These are phyloP conservation scores for Zapornia atra DNA, from an alignment of 2,113 vertebrate genomes.

Conservation along the genomic window DNA sequence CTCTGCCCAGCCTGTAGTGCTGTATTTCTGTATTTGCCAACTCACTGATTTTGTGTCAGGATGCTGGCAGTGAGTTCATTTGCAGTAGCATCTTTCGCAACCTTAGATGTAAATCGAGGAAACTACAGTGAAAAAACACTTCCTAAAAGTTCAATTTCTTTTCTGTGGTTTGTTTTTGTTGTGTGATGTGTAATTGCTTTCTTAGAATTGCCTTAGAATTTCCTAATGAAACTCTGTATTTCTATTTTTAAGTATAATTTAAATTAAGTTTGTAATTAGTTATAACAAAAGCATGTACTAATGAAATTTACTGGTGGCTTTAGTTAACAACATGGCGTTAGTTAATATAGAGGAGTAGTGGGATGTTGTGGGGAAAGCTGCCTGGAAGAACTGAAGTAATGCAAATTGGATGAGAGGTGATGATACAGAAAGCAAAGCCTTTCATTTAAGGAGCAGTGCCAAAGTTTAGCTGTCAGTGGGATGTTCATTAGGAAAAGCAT, in stretches of 20 bases:
- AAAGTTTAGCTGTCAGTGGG: neutral
- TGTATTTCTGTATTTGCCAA: neutral
- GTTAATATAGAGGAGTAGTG: neutral
- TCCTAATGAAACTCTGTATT: neutral
- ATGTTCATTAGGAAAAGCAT: neutral
- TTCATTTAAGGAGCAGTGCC: neutral
- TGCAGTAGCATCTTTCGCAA: neutral
- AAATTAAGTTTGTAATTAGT: neutral
- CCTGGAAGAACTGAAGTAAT: neutral
- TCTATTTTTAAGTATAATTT: neutral
- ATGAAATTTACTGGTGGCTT: neutral
- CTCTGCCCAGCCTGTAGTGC: no score
- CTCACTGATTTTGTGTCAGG: neutral
- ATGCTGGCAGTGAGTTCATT: neutral
- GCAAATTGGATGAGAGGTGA: neutral
- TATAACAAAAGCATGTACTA: neutral
- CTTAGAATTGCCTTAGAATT: neutral
- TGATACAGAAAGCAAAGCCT: neutral
- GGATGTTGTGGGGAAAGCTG: neutral
- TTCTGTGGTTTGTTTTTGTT: neutral
- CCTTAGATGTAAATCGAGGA: neutral
- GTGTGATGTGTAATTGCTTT: neutral
- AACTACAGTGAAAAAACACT: neutral
- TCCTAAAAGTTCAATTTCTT: neutral
- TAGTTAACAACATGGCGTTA: neutral